Percentiles rank a stretch among this genome's conserved stretches.
These are phyloP conservation scores for Sesamia nonagrioides DNA, from an alignment of 1,140 invertebrate genomes.

Conservation along the genomic window DNA sequence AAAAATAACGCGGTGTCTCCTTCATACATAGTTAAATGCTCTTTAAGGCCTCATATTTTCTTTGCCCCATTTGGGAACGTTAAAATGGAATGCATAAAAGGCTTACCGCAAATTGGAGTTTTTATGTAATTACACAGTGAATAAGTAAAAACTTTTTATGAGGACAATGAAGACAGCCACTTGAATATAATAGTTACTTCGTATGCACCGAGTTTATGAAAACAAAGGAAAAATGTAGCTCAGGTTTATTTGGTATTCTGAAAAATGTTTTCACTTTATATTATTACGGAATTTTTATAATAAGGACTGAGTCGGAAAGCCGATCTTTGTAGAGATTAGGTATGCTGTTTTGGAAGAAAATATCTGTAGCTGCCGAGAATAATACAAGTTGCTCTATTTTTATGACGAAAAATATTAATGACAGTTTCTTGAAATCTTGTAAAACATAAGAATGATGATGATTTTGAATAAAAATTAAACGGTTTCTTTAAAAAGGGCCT, in stretches of 20 bases:
- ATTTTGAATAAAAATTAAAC: too few species aligned
- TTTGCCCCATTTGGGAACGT: constrained; percentile 68
- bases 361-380: neutral
- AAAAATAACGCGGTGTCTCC: constrained; percentile 81
- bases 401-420: neutral
- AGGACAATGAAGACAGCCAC: constrained; percentile 45
- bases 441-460: too few species aligned
- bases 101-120: constrained; percentile 71
- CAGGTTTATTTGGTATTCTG: constrained; percentile 32
- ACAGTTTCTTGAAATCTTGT: neutral
- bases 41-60: constrained; percentile 79
- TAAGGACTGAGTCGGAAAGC: constrained; percentile 29
- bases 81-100: constrained; percentile 75
- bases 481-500: too few species aligned
- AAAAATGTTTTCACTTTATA: constrained; percentile 45
- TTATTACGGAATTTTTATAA: constrained; percentile 28
- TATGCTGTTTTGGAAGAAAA: constrained; percentile 18
- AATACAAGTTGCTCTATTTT: neutral
- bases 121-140: constrained; percentile 72
- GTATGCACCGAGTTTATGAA: constrained; percentile 31
- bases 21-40: constrained; percentile 84
- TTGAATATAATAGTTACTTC: constrained; percentile 39
- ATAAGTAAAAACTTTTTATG: constrained; percentile 64
- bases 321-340: constrained; percentile 24
- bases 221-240: constrained; percentile 35